Base-by-base conservation (phyloP, 2,113 vertebrate species). In the Anoura caudifer region DNA sequence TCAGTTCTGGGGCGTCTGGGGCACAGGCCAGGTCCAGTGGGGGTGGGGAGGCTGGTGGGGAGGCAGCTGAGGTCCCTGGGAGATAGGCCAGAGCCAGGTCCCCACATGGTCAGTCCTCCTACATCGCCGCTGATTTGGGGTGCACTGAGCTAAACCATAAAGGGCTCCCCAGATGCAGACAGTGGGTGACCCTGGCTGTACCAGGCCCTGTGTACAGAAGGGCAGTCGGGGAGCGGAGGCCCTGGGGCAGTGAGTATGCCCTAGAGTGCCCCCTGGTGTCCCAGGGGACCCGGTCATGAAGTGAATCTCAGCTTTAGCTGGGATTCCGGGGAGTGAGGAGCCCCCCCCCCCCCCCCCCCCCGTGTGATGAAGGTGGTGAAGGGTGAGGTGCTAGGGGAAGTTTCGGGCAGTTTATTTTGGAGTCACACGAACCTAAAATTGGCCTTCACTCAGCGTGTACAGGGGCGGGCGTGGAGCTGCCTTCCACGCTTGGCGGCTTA, bases 401-500 rank as follows among this genome's bases (percentile, higher is more conserved):
- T 69, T 22, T 54, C 80, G 76, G 86, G 36, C 2, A 0, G 63
- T 70, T 77, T 63, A 17, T 41, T 70, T 8, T n/a, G 52, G 86
- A 82, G 47, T 65, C 12, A 3, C 56, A 0, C 28, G 36, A 33
- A 33, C 24, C 9, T 83, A 17, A 83, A 65, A 17, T 7, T 20
- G 16, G n/a, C 59, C 22, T 50, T 61, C 16, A 59, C 9, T 7
- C 50, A 6, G 31, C 0, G 0, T 3, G 19, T 4, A 24, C 31
- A 26, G 14, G 14, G 19, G 33, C 31, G 5, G 63, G 12, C 61
- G 36, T 26, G 83, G 77, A 87, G 92, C 70, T 0, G 38, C 59
- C 31, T 31, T 75, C 61, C 77, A 54, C 31, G 22, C 77, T 54
- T 7, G 24, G 65, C 1, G 28, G 84, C 81, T 38, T 7, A 45